These are phyloP conservation scores for Marmota monax DNA, from an alignment of 2,113 vertebrate species.

Conservation along the genomic window DNA sequence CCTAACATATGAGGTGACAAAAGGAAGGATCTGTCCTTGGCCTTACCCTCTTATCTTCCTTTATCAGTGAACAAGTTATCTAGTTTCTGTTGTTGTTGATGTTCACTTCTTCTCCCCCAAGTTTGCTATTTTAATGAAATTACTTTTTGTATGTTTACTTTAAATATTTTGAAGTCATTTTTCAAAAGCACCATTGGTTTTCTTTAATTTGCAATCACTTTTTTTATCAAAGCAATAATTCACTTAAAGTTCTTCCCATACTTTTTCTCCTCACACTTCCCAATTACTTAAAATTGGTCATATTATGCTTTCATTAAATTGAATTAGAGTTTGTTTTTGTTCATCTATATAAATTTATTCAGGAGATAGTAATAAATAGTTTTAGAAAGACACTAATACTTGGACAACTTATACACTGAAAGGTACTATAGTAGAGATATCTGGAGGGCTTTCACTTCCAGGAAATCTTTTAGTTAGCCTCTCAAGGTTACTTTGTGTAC, in stretches of 20 bases:
- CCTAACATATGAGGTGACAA: background rate
- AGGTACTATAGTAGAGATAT: background rate
- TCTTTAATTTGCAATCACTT: background rate
- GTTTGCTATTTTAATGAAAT: background rate
- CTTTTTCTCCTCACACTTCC: background rate
- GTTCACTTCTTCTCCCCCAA: background rate
- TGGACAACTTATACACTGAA: background rate
- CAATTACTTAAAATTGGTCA: background rate
- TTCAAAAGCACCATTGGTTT: conserved; percentile 17
- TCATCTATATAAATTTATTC: background rate
- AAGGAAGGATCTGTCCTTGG: background rate
- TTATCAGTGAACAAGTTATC: background rate
- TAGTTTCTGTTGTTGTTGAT: background rate
- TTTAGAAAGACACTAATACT: conserved; percentile 17
- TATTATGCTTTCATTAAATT: conserved; percentile 25
- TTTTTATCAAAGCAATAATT: background rate
- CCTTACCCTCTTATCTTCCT: background rate
- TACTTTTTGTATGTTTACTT: background rate
- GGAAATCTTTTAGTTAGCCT: background rate
- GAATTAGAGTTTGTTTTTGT: background rate
- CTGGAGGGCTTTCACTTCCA: background rate
- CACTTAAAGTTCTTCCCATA: background rate
- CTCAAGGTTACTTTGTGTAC: background rate
- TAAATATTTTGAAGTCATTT: background rate
- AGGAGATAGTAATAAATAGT: background rate